These are phyloP conservation scores for Neopipo cinnamomea DNA, from an alignment of 2,113 vertebrate genomes.

Conservation along the genomic window DNA sequence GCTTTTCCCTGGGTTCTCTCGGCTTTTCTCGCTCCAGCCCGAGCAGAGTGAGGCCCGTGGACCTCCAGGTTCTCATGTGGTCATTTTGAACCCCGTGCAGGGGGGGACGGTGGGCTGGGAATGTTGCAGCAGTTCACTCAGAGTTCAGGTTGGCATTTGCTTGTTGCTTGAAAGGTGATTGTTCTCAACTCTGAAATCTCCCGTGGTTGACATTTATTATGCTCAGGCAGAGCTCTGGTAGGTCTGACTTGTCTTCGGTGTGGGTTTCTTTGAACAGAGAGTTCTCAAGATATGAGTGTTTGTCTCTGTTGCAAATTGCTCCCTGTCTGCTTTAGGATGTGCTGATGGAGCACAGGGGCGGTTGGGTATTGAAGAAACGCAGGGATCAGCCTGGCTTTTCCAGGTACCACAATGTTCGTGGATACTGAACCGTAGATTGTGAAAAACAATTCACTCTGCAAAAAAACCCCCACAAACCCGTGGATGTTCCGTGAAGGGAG, in stretches of 20 bases:
- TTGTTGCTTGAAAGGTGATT: neutral
- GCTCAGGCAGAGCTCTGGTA: neutral
- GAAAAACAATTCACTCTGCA: neutral
- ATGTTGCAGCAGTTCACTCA: neutral
- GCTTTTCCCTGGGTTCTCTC: neutral
- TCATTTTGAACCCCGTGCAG: neutral
- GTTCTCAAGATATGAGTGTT: neutral
- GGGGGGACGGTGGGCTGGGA: slow-evolving; percentile 10
- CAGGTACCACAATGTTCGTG: neutral
- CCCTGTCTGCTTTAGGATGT: neutral
- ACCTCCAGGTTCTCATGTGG: neutral
- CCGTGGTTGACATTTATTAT: neutral
- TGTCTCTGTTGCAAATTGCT: neutral
- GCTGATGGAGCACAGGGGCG: neutral
- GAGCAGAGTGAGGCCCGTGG: neutral
- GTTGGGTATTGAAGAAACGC: neutral
- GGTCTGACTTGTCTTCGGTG: neutral
- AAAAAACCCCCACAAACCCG: too few species aligned
- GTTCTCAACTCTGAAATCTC: neutral
- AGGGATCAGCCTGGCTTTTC: neutral
- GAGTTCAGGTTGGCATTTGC: slow-evolving; percentile 35
- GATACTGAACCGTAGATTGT: too few species aligned
- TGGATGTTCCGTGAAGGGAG: neutral
- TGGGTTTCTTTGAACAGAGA: neutral
- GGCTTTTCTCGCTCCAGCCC: neutral